Evolutionary conservation across 2,797 vertebrate genomes (phyloP).

Genomic region (Cossypha niveicapilla): DNA sequence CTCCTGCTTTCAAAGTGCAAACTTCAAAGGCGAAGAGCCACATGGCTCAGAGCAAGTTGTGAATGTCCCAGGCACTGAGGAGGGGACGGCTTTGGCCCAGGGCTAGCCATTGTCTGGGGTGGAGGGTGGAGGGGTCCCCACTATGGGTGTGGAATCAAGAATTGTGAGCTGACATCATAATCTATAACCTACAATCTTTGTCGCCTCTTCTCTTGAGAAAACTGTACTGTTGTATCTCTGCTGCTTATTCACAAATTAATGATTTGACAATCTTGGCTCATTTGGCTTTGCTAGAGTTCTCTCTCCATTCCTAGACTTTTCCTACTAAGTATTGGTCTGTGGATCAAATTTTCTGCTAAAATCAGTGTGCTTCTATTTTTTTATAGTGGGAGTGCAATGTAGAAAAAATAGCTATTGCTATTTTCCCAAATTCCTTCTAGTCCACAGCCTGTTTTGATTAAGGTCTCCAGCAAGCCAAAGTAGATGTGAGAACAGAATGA

Average conservation of each 20-base stretch:
- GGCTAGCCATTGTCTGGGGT: background rate
- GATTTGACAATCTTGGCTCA: background rate
- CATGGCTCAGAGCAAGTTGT: background rate
- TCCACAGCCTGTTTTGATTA: background rate
- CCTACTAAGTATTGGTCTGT: background rate
- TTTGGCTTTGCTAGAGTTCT: background rate
- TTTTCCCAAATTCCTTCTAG: background rate
- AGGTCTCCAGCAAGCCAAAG: background rate
- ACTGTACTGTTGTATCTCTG: background rate
- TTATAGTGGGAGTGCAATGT: background rate
- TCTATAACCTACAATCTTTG: background rate
- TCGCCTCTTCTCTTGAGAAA: background rate
- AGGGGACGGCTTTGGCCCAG: background rate
- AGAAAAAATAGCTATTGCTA: background rate
- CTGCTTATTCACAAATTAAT: background rate
- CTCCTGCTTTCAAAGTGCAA: rapidly evolving
- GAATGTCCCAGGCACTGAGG: background rate
- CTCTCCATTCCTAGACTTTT: background rate
- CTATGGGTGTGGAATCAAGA: background rate
- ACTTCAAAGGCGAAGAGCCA: background rate
- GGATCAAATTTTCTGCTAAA: background rate
- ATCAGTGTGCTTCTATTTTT: background rate
- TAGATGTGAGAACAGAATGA: background rate
- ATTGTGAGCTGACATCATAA: background rate
- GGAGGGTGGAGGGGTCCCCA: background rate